Evolutionary conservation across 2,797 vertebrate genomes (phyloP).

Genomic region (Mus minutoides): DNA sequence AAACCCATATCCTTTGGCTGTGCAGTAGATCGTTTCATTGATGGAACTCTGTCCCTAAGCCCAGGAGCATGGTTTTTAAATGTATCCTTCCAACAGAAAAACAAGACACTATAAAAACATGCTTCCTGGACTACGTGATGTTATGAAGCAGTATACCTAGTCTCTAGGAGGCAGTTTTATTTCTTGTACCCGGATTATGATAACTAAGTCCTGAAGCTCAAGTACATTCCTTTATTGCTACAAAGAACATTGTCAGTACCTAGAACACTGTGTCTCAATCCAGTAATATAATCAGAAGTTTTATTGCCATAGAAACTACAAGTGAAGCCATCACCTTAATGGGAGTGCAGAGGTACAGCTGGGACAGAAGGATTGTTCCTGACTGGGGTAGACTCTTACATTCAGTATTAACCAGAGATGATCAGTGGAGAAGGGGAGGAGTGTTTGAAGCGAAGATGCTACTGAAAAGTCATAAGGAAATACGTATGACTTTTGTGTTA

Average conservation of each 20-base stretch:
- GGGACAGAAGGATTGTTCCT: neutral
- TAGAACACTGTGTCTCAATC: constrained; percentile 43
- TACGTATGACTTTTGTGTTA: neutral
- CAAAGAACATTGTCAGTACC: neutral
- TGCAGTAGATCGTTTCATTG: no score
- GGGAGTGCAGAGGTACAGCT: neutral
- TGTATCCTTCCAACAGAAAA: constrained; percentile 29
- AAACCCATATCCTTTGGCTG: neutral
- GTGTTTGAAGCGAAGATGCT: neutral
- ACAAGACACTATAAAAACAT: neutral
- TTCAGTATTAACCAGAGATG: neutral
- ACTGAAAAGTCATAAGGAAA: constrained; percentile 10
- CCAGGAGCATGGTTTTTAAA: neutral
- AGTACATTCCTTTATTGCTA: neutral
- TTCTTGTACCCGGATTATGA: neutral
- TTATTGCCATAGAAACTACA: constrained; percentile 59
- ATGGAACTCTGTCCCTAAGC: neutral
- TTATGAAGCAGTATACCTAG: neutral
- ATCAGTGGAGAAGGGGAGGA: neutral
- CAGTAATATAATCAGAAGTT: constrained; percentile 26
- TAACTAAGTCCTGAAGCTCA: constrained; percentile 7
- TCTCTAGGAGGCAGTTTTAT: neutral
- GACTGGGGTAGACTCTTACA: neutral
- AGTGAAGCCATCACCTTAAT: neutral
- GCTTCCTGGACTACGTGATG: neutral